Percentiles rank a stretch among this genome's conserved stretches.
These are phyloP conservation scores for Orbicella faveolata DNA, from an alignment of 64 coral and sea anemone species.

Conservation along the genomic window DNA sequence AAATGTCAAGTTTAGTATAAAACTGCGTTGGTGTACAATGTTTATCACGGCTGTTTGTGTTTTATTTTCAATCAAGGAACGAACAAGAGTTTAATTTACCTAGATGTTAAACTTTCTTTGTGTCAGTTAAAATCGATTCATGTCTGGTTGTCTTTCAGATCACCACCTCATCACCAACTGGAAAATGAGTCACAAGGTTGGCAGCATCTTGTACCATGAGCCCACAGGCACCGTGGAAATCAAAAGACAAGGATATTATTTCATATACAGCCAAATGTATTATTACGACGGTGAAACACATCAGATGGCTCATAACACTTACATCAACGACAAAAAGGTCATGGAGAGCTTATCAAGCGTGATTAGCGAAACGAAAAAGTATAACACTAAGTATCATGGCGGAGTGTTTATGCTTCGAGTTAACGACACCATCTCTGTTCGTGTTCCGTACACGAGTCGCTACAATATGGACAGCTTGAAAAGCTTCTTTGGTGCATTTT, in stretches of 20 bases:
- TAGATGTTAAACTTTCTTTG: no score
- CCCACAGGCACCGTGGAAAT: conserved; percentile 35
- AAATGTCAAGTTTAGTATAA: no score
- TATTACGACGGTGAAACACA: conserved; percentile 33
- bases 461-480: conserved; percentile 26
- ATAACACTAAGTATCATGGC: conserved; percentile 69
- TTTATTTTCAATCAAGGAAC: no score
- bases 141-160: not conserved
- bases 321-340: conserved; percentile 50
- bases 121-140: not conserved
- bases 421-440: conserved; percentile 53
- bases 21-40: no score
- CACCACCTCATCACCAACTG: not conserved
- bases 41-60: no score
- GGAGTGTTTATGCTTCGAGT: conserved; percentile 55
- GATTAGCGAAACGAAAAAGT: not conserved
- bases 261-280: conserved; percentile 77
- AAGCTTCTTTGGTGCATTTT: conserved; percentile 76
- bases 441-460: conserved; percentile 33
- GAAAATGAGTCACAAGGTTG: conserved; percentile 33
- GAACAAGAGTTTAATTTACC: no score
- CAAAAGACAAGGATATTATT: conserved; percentile 51
- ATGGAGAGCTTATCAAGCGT: conserved; percentile 50
- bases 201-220: conserved; percentile 42
- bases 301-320: conserved; percentile 56